These are phyloP conservation scores for Penaeus vannamei DNA, from an alignment of 1,140 invertebrate genomes.

Conservation along the genomic window DNA sequence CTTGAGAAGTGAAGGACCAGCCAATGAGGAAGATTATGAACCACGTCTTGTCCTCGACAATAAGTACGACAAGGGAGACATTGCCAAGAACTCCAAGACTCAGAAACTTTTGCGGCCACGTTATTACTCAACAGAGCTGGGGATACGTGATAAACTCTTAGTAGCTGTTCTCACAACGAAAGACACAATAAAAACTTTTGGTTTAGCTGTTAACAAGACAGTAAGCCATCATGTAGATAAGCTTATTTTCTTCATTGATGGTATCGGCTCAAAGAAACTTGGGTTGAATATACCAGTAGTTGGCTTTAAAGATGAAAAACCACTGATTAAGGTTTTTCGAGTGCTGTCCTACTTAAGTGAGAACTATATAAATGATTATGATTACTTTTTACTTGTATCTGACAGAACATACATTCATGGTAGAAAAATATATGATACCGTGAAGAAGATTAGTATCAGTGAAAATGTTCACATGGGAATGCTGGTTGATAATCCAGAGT, in stretches of 20 bases:
- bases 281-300: conserved; percentile 70
- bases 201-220: conserved; percentile 86
- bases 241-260: conserved; percentile 83
- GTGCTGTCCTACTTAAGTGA: conserved; percentile 91
- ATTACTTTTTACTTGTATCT: conserved; percentile 90
- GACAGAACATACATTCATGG: conserved; percentile 87
- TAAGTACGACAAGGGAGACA: conserved; percentile 48
- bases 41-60: conserved; percentile 44
- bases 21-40: conserved; percentile 51
- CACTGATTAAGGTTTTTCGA: conserved; percentile 72
- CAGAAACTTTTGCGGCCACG: conserved; percentile 77
- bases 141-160: conserved; percentile 90
- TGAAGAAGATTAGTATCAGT: conserved; percentile 85
- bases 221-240: conserved; percentile 84
- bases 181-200: conserved; percentile 80
- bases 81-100: conserved; percentile 22
- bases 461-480: conserved; percentile 84
- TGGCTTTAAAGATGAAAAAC: conserved; percentile 70
- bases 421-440: conserved; percentile 79
- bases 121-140: conserved; percentile 93
- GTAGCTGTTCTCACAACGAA: conserved; percentile 85
- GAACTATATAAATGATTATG: conserved; percentile 89
- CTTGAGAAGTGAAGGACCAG: conserved; percentile 42
- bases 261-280: conserved; percentile 77
- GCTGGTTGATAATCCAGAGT: conserved; percentile 50